These are phyloP conservation scores for Platorchestia sp. DNA, from an alignment of 1,140 invertebrate species.

Conservation along the genomic window DNA sequence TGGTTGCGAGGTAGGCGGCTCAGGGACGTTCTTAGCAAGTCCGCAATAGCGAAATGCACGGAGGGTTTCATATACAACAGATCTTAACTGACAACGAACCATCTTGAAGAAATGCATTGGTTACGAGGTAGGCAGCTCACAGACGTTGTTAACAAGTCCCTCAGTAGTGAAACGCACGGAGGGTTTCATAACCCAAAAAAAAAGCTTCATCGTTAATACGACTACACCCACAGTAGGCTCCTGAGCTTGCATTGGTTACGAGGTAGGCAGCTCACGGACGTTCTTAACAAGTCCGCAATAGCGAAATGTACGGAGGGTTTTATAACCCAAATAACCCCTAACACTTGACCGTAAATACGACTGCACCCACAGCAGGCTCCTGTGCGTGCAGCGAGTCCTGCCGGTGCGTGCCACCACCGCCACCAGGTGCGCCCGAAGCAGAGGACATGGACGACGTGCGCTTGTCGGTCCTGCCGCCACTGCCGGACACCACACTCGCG, in stretches of 20 bases:
- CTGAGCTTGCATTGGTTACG: background rate
- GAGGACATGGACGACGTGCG: background rate
- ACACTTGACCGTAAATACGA: too few relatives aligned
- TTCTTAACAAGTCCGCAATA: background rate
- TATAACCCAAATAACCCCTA: too few relatives aligned
- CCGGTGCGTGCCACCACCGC: constrained; percentile 74
- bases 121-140: background rate
- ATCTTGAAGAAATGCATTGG: background rate
- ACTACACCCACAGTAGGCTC: too few relatives aligned
- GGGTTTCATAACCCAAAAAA: too few relatives aligned
- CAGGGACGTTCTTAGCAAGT: background rate
- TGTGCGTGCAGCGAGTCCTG: constrained; percentile 71
- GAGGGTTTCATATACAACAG: background rate
- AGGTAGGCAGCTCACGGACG: background rate
- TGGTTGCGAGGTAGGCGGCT: background rate
- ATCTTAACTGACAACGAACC: background rate
- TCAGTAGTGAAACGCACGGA: background rate
- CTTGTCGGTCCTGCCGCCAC: background rate
- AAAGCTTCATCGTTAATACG: too few relatives aligned
- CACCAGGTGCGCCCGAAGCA: constrained; percentile 66
- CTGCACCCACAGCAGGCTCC: constrained; percentile 13
- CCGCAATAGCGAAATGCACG: background rate
- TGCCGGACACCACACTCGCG: background rate
- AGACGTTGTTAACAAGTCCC: background rate
- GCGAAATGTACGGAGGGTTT: too few relatives aligned